phyloP scores from a whole-genome alignment of 2,797 vertebrate genomes.

The Pseudochaenichthys georgianus region DNA sequence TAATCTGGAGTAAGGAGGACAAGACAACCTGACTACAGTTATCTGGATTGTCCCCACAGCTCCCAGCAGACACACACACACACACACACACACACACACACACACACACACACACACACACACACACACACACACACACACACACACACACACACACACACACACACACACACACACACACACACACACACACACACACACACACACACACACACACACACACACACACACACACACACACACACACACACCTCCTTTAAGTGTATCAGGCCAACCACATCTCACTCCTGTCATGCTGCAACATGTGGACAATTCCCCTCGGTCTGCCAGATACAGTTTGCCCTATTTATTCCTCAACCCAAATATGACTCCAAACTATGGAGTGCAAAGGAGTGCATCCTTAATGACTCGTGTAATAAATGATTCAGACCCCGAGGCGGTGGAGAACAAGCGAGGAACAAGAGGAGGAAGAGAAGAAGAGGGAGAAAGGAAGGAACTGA shows the following conservation, averaged over 20 bases:
- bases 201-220: neutral
- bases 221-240: neutral
- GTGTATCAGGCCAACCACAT: constrained; percentile 45
- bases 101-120: neutral
- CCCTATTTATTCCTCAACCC: constrained; percentile 61
- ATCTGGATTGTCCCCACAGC: constrained; percentile 21
- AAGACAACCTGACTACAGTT: neutral
- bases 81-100: constrained; percentile 1
- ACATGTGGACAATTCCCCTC: constrained; percentile 25
- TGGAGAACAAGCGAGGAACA: constrained; percentile 50
- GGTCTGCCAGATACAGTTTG: constrained; percentile 13
- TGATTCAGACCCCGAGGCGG: constrained; percentile 73
- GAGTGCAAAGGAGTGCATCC: constrained; percentile 72
- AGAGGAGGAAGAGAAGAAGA: constrained; percentile 37
- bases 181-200: neutral
- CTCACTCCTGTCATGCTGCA: constrained; percentile 11
- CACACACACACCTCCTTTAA: constrained; percentile 8
- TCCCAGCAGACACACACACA: constrained; percentile 3
- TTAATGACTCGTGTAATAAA: constrained; percentile 77
- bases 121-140: too few species aligned
- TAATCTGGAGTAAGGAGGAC: constrained; percentile 29
- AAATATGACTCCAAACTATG: constrained; percentile 59
- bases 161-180: neutral
- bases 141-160: constrained; percentile 1
- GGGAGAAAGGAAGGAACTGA: neutral